phyloP scores from a whole-genome alignment of 2,797 vertebrate species.

The Eidolon dupreanum region DNA sequence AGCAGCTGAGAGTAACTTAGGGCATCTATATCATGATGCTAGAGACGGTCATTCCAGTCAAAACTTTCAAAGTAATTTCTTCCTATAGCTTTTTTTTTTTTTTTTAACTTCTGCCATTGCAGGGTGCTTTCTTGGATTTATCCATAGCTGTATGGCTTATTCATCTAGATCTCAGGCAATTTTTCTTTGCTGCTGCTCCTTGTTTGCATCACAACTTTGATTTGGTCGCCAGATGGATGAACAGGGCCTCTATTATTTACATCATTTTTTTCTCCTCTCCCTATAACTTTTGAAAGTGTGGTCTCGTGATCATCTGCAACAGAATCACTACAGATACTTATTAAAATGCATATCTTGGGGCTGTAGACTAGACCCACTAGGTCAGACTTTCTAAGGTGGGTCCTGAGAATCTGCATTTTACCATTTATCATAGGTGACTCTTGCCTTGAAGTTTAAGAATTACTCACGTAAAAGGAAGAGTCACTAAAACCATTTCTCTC shows the following conservation, averaged over 20 bases:
- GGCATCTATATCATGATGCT: neutral
- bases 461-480: neutral
- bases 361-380: neutral
- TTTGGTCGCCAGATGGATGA: no score
- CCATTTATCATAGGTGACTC: neutral
- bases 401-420: neutral
- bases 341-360: neutral
- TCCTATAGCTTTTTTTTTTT: neutral
- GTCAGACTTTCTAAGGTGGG: neutral
- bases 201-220: no score
- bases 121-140: no score
- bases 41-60: neutral
- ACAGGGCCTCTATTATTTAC: no score
- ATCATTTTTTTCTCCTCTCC: no score
- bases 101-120: no score
- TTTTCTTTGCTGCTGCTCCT: no score
- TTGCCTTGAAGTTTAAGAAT: neutral
- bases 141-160: no score
- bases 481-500: neutral
- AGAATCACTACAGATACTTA: neutral
- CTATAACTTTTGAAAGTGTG: neutral
- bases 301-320: neutral
- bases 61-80: neutral
- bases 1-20: neutral
- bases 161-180: no score